Conservation (phyloP, 1,140 invertebrate species). For the Lasioglossum albipes region DNA sequence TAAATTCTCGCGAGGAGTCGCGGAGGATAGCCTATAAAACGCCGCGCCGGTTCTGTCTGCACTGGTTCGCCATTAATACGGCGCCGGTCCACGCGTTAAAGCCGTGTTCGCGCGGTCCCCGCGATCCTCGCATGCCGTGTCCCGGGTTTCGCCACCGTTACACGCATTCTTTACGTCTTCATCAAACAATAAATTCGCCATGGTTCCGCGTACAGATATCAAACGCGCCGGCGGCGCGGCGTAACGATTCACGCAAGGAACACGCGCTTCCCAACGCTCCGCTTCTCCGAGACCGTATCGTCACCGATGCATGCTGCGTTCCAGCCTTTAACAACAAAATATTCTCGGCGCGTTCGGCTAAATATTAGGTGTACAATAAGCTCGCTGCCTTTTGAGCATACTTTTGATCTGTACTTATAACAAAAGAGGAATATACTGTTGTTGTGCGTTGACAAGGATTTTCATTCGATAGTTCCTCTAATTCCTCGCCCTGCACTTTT, state of each 20-base stretch:
- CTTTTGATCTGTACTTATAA: too few relatives aligned
- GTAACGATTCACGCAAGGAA: background rate
- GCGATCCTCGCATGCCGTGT: constrained; percentile 9
- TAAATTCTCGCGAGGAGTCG: constrained; percentile 45
- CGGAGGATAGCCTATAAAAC: constrained; percentile 34
- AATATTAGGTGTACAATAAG: too few relatives aligned
- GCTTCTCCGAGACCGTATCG: too few relatives aligned
- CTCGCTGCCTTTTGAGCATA: too few relatives aligned
- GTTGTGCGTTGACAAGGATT: too few relatives aligned
- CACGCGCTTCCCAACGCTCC: too few relatives aligned
- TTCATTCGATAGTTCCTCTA: too few relatives aligned
- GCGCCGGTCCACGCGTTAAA: constrained; percentile 23
- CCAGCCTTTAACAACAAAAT: too few relatives aligned
- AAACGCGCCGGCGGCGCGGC: background rate
- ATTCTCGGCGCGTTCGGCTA: too few relatives aligned
- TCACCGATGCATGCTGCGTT: too few relatives aligned
- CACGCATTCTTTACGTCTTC: constrained; percentile 45
- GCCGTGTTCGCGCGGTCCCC: constrained; percentile 16
- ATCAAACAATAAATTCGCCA: constrained; percentile 49
- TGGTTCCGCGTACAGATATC: background rate
- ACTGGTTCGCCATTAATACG: constrained; percentile 5
- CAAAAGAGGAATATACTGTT: too few relatives aligned
- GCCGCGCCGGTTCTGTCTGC: constrained; percentile 5
- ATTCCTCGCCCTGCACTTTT: too few relatives aligned
- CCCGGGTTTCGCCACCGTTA: constrained; percentile 33